Percentiles rank a stretch among this genome's conserved stretches.
Evolutionary conservation across 2,888 invertebrate species (phyloP).

Genomic region (Smittia sp.): DNA sequence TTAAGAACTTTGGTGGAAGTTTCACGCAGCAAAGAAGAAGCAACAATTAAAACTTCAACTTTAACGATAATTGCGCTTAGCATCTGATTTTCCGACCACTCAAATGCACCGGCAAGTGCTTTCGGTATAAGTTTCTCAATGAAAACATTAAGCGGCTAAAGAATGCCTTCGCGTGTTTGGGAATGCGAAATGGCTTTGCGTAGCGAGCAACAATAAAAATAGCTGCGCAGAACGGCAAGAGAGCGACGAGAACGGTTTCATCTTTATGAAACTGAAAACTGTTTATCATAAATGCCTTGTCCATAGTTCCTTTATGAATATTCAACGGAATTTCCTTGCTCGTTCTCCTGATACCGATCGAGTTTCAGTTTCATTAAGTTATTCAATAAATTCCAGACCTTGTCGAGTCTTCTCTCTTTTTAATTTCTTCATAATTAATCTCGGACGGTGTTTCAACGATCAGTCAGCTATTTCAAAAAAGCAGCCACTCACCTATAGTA

Average conservation of each 20-base stretch:
- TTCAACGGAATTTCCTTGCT: conserved; percentile 11
- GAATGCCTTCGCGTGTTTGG: conserved; percentile 24
- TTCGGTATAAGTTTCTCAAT: not conserved
- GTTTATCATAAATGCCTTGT: conserved; percentile 34
- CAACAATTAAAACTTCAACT: not conserved
- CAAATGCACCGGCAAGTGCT: not conserved
- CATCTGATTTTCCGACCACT: not conserved
- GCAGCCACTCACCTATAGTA: conserved; percentile 80
- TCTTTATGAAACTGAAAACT: conserved; percentile 5
- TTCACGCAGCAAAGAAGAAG: not conserved
- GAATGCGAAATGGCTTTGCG: conserved; percentile 20
- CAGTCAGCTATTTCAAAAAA: no score
- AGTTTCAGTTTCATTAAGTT: not conserved
- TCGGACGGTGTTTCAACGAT: no score
- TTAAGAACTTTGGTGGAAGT: no score
- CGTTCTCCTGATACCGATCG: not conserved
- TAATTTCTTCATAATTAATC: conserved; percentile 1
- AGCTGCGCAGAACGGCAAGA: not conserved
- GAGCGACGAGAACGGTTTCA: not conserved
- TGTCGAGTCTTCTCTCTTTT: no score
- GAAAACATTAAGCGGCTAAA: not conserved
- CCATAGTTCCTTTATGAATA: conserved; percentile 40
- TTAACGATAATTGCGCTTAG: not conserved
- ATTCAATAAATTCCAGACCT: no score
- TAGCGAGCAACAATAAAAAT: conserved; percentile 13